Evolutionary conservation across 2,113 vertebrate genomes (phyloP).

Genomic region (Sander vitreus): DNA sequence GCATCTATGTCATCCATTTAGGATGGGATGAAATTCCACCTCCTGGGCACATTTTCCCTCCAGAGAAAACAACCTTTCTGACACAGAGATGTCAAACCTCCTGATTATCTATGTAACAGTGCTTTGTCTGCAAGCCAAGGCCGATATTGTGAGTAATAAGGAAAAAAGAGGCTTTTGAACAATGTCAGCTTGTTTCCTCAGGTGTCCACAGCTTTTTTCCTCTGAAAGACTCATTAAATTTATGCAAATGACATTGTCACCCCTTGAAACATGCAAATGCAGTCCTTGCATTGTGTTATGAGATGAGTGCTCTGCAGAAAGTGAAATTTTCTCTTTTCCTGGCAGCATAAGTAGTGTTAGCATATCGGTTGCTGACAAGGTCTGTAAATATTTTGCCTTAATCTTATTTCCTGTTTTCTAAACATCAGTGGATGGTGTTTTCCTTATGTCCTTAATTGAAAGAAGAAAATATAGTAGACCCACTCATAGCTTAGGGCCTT

Average conservation of each 20-base stretch:
- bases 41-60: slow-evolving; percentile 59
- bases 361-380: slow-evolving; percentile 27
- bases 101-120: slow-evolving; percentile 74
- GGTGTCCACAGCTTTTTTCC: slow-evolving; percentile 57
- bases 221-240: slow-evolving; percentile 77
- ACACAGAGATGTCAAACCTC: slow-evolving; percentile 72
- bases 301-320: slow-evolving; percentile 45
- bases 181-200: slow-evolving; percentile 77
- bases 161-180: slow-evolving; percentile 63
- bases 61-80: slow-evolving; percentile 65
- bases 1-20: slow-evolving; percentile 77
- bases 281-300: slow-evolving; percentile 59
- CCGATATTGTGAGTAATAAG: slow-evolving; percentile 73
- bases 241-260: slow-evolving; percentile 79
- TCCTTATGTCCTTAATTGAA: background rate
- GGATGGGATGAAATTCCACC: slow-evolving; percentile 72
- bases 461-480: background rate
- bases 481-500: background rate
- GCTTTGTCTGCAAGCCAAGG: slow-evolving; percentile 70
- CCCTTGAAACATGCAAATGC: slow-evolving; percentile 75
- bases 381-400: slow-evolving; percentile 36
- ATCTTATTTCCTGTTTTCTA: slow-evolving; percentile 14
- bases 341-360: slow-evolving; percentile 11
- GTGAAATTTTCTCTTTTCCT: slow-evolving; percentile 34
- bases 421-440: slow-evolving; percentile 7